These are phyloP conservation scores for Rhinatrema bivittatum DNA, from an alignment of 2,797 vertebrate species.

Conservation along the genomic window DNA sequence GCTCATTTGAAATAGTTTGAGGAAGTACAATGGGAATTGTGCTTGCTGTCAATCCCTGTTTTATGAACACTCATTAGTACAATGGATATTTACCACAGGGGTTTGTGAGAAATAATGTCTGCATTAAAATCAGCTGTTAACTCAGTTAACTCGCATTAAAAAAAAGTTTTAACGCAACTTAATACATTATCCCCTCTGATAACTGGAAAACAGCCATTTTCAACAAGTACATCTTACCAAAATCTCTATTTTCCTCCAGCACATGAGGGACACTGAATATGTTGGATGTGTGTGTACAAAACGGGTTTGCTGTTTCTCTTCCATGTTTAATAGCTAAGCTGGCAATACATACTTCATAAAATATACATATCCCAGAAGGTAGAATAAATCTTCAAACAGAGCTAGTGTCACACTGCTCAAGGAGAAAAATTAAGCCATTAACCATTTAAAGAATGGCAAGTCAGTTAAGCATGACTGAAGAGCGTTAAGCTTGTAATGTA, in stretches of 20 bases:
- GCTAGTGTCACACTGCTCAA: constrained; percentile 10
- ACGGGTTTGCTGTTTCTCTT: constrained; percentile 9
- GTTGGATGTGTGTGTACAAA: neutral
- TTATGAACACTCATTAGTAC: no score
- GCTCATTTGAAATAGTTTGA: no score
- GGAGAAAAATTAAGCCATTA: constrained; percentile 10
- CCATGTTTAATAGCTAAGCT: constrained; percentile 9
- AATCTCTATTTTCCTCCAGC: neutral
- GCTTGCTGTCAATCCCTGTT: no score
- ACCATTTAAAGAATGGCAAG: neutral
- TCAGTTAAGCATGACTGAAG: constrained; percentile 2
- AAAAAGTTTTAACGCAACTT: no score
- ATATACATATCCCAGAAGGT: constrained; percentile 8
- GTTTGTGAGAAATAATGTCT: no score
- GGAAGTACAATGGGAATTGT: no score
- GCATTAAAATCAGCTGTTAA: no score
- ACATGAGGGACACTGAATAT: neutral
- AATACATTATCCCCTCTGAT: no score
- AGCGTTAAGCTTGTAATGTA: neutral
- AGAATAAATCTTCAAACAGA: constrained; percentile 8
- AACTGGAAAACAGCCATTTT: no score
- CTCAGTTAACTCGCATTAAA: no score
- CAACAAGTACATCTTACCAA: no score
- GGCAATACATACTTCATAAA: constrained; percentile 13
- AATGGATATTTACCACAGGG: no score